Evolutionary conservation across 1,140 invertebrate species (phyloP).

Genomic region (Arion vulgaris): DNA sequence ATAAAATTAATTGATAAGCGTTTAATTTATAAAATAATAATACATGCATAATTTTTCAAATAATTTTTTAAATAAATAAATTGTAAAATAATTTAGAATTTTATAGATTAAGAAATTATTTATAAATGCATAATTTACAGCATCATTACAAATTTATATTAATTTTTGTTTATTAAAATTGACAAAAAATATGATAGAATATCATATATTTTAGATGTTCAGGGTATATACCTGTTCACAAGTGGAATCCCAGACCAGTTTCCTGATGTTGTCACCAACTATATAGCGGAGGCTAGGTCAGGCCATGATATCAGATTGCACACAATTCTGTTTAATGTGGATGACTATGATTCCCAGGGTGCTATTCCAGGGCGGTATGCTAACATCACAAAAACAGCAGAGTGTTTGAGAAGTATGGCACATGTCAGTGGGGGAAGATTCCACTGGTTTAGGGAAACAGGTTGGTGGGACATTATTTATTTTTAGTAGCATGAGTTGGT

Average conservation of each 20-base stretch:
- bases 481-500: neutral
- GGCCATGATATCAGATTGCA: slow-evolving; percentile 66
- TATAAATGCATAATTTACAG: no score
- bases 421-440: slow-evolving; percentile 70
- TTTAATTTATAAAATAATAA: no score
- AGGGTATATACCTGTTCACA: slow-evolving; percentile 73
- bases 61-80: no score
- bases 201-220: slow-evolving; percentile 52
- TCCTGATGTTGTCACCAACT: slow-evolving; percentile 62
- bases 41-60: no score
- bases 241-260: slow-evolving; percentile 73
- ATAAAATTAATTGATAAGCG: no score
- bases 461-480: slow-evolving; percentile 46
- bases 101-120: no score
- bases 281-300: slow-evolving; percentile 67
- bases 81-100: no score
- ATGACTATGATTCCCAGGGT: slow-evolving; percentile 71
- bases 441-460: slow-evolving; percentile 73
- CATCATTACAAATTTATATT: no score
- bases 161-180: no score
- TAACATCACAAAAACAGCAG: slow-evolving; percentile 72
- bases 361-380: slow-evolving; percentile 72
- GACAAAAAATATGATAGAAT: no score
- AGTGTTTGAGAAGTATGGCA: slow-evolving; percentile 69
- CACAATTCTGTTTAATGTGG: slow-evolving; percentile 71